phyloP scores from a whole-genome alignment of 1,140 invertebrate genomes.

The Magallana ariakensis region DNA sequence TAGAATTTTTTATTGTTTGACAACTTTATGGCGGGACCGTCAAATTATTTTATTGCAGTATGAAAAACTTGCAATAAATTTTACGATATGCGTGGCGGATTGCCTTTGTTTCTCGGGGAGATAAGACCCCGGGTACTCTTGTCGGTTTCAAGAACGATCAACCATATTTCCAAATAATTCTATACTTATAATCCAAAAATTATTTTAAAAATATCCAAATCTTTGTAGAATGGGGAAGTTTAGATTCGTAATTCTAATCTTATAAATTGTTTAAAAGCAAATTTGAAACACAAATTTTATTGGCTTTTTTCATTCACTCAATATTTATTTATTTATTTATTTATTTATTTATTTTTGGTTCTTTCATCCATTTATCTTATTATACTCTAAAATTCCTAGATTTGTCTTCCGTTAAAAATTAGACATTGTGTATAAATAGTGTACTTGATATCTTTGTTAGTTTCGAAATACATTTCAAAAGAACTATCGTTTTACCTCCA shows the following conservation, averaged over 20 bases:
- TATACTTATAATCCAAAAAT: not conserved
- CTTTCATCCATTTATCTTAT: no score
- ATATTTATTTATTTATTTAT: not conserved
- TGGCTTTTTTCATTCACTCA: no score
- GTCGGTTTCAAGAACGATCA: not conserved
- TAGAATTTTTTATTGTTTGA: constrained; percentile 20
- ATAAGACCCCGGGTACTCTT: not conserved
- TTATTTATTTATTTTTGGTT: not conserved
- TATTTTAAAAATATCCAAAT: not conserved
- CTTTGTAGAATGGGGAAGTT: not conserved
- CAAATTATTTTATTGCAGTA: constrained; percentile 35
- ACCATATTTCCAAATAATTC: not conserved
- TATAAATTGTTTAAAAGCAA: no score
- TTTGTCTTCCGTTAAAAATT: not conserved
- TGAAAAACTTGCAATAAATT: constrained; percentile 37
- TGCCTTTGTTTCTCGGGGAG: constrained; percentile 4
- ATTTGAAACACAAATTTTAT: no score
- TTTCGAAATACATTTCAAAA: constrained; percentile 14
- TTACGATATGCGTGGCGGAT: not conserved
- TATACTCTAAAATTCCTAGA: no score
- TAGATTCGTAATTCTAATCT: not conserved
- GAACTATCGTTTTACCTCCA: constrained; percentile 18
- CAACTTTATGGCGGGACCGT: constrained; percentile 24
- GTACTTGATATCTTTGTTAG: constrained; percentile 14
- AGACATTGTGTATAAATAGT: not conserved